Percentiles rank a stretch among this genome's conserved stretches.
Evolutionary conservation across 2,797 vertebrate species (phyloP).

Genomic region (Tokudaia muenninki): DNA sequence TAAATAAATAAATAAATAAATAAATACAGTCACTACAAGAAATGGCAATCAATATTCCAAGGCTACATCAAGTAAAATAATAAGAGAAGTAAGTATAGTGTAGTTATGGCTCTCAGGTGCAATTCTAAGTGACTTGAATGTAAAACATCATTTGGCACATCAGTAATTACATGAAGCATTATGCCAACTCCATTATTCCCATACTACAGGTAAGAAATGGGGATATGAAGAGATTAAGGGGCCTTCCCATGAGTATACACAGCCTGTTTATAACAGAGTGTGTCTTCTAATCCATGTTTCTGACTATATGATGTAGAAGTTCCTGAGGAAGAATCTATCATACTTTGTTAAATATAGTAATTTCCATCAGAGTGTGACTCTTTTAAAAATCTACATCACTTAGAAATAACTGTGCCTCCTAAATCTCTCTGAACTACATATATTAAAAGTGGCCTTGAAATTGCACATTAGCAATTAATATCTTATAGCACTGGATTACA

Average conservation of each 20-base stretch:
- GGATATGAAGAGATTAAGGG: neutral
- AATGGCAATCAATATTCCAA: neutral
- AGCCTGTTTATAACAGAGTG: neutral
- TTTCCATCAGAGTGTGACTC: neutral
- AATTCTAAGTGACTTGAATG: neutral
- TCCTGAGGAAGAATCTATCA: neutral
- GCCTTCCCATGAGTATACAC: no score
- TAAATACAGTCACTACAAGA: neutral
- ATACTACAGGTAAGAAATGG: neutral
- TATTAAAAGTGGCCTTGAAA: neutral
- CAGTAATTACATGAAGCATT: neutral
- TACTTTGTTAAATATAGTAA: neutral
- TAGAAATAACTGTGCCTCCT: neutral
- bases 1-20: no score
- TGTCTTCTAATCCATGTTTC: neutral
- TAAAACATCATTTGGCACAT: neutral
- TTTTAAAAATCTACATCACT: neutral
- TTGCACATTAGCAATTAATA: neutral
- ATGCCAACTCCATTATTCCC: neutral
- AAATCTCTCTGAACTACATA: neutral
- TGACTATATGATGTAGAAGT: neutral
- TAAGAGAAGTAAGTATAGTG: neutral
- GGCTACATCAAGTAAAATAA: neutral
- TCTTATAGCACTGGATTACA: neutral
- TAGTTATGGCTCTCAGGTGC: neutral